Conservation (phyloP, 30 jellyfish, hydroid and myxozoan genomes). For the Clytia hemisphaerica region DNA sequence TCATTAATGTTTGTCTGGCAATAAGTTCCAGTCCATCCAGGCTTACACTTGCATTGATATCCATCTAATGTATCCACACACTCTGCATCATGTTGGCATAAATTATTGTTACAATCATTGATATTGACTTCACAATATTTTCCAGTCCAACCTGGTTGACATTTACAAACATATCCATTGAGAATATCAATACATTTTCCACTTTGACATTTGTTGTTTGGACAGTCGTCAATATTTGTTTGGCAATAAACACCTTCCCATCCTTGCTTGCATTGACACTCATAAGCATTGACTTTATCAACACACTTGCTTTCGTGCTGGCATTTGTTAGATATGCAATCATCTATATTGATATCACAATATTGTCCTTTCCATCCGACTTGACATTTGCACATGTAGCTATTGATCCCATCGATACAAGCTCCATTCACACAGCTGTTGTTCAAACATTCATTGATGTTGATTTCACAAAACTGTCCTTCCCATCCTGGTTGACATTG, state of each 20-base stretch:
- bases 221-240: constrained; percentile 58
- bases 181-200: constrained; percentile 71
- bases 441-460: not conserved
- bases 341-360: constrained; percentile 43
- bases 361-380: constrained; percentile 35
- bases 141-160: constrained; percentile 66
- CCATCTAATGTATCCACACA: constrained; percentile 56
- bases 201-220: constrained; percentile 59
- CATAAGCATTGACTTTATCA: constrained; percentile 40
- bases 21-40: constrained; percentile 47
- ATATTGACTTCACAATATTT: constrained; percentile 62
- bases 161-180: constrained; percentile 56
- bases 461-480: constrained; percentile 8
- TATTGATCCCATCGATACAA: constrained; percentile 39
- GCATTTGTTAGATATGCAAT: constrained; percentile 42
- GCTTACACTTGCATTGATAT: constrained; percentile 41
- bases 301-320: constrained; percentile 48
- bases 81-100: constrained; percentile 50
- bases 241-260: constrained; percentile 45
- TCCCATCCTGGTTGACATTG: not conserved
- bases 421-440: constrained; percentile 25
- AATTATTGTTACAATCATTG: constrained; percentile 60
- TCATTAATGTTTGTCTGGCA: constrained; percentile 52
- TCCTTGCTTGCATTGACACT: constrained; percentile 51
- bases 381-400: constrained; percentile 44